Evolutionary conservation across 2,888 invertebrate species (phyloP), one percentile per base, ranked within the genome.

Genomic region (Halocaridina rubra): DNA sequence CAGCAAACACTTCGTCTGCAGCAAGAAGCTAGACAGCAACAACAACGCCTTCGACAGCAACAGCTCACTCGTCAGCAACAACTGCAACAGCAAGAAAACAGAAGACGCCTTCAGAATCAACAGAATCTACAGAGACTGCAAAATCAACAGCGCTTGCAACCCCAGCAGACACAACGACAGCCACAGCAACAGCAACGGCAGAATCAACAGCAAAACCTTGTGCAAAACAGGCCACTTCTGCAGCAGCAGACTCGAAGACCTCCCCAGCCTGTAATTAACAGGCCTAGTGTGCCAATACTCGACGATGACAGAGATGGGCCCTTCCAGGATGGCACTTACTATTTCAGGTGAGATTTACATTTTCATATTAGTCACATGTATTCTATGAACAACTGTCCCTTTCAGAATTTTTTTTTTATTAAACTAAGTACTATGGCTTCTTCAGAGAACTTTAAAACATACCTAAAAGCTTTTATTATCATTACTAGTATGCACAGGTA

Each of bases 261-360:
- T n/a, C 72, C 19, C 19, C 33, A 16, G 24, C 32, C 10, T 57
- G 8, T 13, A 22, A 27, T 7, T 13, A 24, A n/a, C n/a, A 57
- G 59, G 8, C 61, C 72, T 13, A n/a, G 59, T 32, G n/a, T 80
- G 7, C 59, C 80, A 13, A 80, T 57, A 32, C 24, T 80, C 13
- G 80, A 80, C 1, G 80, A 80, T 19, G 24, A 61, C 13, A 71
- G 80, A 16, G 80, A 80, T 22, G 80, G 80, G 3, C 80, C 80
- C 32, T 80, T 72, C 80, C 80, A 80, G 33, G 80, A 80, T 39
- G 80, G 80, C 22, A 72, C 80, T 16, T 80, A 80, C 61, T 80
- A 80, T 27, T 80, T 80, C 80, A 24, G 30, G 80, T 80, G 32
- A 33, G 80, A 57, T 16, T 27, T 27, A 24, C 33, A 32, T n/a